Conservation (phyloP, 2,888 invertebrate genomes). For the Phrixothrix hirtus region DNA sequence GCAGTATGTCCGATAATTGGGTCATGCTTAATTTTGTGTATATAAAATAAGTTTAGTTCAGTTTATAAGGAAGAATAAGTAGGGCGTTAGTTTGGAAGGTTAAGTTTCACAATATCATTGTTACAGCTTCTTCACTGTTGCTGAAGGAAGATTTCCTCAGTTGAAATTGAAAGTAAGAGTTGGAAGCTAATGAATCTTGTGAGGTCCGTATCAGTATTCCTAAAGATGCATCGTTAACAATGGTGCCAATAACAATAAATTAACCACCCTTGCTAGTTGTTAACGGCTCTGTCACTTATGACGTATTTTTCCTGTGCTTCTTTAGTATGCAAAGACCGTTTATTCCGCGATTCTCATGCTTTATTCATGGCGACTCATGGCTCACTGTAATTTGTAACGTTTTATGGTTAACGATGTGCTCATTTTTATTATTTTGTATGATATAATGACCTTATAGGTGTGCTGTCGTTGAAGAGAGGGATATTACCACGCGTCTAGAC, state of each 20-base stretch:
- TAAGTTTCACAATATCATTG: too few species aligned
- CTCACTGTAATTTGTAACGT: conserved; percentile 54
- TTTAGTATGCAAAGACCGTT: conserved; percentile 39
- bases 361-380: conserved; percentile 49
- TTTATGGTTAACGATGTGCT: conserved; percentile 49
- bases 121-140: too few species aligned
- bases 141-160: too few species aligned
- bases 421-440: conserved; percentile 46
- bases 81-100: too few species aligned
- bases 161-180: conserved; percentile 26
- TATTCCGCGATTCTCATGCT: conserved; percentile 49
- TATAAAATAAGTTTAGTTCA: too few species aligned
- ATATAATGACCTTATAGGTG: conserved; percentile 45
- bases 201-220: conserved; percentile 54
- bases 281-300: conserved; percentile 44
- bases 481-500: conserved; percentile 41
- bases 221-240: conserved; percentile 52
- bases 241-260: conserved; percentile 56
- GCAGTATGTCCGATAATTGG: too few species aligned
- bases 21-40: too few species aligned
- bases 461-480: conserved; percentile 32
- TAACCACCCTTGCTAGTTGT: conserved; percentile 51
- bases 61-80: too few species aligned
- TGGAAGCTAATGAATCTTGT: conserved; percentile 39
- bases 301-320: conserved; percentile 47